Percentiles rank a stretch among this genome's conserved stretches.
These are phyloP conservation scores for Drosophila burlai DNA, from an alignment of 1,140 invertebrate species.

Conservation along the genomic window DNA sequence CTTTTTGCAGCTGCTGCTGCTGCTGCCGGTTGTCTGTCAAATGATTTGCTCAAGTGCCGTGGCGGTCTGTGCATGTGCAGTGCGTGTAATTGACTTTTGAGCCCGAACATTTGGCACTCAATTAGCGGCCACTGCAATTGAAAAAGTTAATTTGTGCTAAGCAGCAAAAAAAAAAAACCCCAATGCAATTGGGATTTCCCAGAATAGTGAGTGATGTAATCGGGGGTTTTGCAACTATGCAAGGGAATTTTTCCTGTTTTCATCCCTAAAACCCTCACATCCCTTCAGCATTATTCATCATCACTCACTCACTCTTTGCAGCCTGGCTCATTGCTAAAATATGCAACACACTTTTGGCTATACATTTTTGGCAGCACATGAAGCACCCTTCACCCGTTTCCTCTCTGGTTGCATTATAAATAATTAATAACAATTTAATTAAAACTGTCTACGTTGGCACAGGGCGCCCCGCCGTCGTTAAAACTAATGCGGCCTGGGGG, in stretches of 20 bases:
- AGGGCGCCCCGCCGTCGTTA: slow-evolving; percentile 29
- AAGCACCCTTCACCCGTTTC: slow-evolving; percentile 9
- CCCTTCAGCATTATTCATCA: slow-evolving; percentile 8
- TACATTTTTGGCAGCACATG: slow-evolving; percentile 64
- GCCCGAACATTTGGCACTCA: slow-evolving; percentile 60
- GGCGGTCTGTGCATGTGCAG: slow-evolving; percentile 21
- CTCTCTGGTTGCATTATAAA: slow-evolving; percentile 48
- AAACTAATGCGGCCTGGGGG: slow-evolving; percentile 26
- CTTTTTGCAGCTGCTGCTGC: slow-evolving; percentile 30
- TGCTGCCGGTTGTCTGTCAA: slow-evolving; percentile 53
- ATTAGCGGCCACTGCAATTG: slow-evolving; percentile 46
- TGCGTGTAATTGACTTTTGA: slow-evolving; percentile 65
- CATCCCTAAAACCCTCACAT: neutral
- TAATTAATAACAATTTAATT: slow-evolving; percentile 80
- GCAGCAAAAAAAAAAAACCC: neutral
- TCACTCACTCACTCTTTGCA: neutral
- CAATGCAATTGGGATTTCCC: neutral
- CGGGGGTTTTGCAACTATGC: neutral
- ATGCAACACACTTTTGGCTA: slow-evolving; percentile 61
- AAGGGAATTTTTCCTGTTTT: neutral
- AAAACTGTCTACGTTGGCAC: slow-evolving; percentile 63
- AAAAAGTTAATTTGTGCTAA: slow-evolving; percentile 26
- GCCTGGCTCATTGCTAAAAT: slow-evolving; percentile 39
- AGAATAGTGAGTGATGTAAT: slow-evolving; percentile 3
- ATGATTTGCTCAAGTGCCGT: slow-evolving; percentile 57